Percentiles rank a stretch among this genome's conserved stretches.
phyloP scores from a whole-genome alignment of 2,113 vertebrate species.

The Chaenocephalus aceratus region DNA sequence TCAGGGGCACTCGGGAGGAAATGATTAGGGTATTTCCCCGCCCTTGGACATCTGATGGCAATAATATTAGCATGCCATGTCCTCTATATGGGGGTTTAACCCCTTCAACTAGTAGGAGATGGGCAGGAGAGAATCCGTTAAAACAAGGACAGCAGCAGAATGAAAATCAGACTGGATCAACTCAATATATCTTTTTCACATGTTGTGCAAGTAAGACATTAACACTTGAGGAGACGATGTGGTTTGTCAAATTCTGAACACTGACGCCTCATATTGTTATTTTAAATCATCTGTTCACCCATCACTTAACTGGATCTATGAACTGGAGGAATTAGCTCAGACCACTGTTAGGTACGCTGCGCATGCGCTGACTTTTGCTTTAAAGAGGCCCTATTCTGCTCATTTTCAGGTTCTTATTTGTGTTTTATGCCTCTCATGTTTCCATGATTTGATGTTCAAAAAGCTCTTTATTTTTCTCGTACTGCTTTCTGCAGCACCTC shows the following conservation, averaged over 20 bases:
- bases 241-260: neutral
- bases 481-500: too few relatives aligned
- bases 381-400: neutral
- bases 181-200: neutral
- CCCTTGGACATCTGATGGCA: constrained; percentile 79
- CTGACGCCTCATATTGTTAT: neutral
- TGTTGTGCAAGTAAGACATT: neutral
- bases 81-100: constrained; percentile 48
- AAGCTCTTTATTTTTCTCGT: too few relatives aligned
- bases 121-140: neutral
- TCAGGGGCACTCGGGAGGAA: constrained; percentile 73
- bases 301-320: too few relatives aligned
- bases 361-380: neutral
- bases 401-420: too few relatives aligned
- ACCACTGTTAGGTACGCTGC: neutral
- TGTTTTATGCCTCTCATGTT: too few relatives aligned
- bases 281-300: neutral
- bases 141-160: neutral
- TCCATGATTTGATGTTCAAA: too few relatives aligned
- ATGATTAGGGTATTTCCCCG: constrained; percentile 65
- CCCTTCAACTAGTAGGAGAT: constrained; percentile 22
- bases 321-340: neutral
- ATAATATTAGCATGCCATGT: constrained; percentile 72
- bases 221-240: neutral
- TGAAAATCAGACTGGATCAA: neutral